These are phyloP conservation scores for human DNA, from an alignment of 2,113 vertebrate species.

Conservation along the genomic window GRCh38 chr2:122485001-122485500, in stretches of 20 bases:
- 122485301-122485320: constrained; percentile 63
- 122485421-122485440: constrained; percentile 62
- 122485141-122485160: background rate
- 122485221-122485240: background rate
- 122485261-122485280: constrained; percentile 59
- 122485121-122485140: background rate
- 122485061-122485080: background rate
- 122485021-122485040: background rate
- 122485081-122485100: background rate
- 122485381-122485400: constrained; percentile 59
- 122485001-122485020: background rate
- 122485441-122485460: constrained; percentile 51
- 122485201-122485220: background rate
- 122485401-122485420: constrained; percentile 37
- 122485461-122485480: constrained; percentile 66
- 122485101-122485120: background rate
- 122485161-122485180: background rate
- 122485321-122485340: constrained; percentile 58
- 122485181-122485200: background rate
- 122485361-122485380: constrained; percentile 62
- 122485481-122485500: constrained; percentile 55
- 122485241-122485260: background rate
- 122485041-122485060: background rate
- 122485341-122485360: constrained; percentile 65
- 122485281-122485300: constrained; percentile 38